A percentile compares a stretch with the other conserved stretches of the same genome.
These are phyloP conservation scores for Penelope pileata DNA, from an alignment of 2,113 vertebrate genomes.

Conservation along the genomic window DNA sequence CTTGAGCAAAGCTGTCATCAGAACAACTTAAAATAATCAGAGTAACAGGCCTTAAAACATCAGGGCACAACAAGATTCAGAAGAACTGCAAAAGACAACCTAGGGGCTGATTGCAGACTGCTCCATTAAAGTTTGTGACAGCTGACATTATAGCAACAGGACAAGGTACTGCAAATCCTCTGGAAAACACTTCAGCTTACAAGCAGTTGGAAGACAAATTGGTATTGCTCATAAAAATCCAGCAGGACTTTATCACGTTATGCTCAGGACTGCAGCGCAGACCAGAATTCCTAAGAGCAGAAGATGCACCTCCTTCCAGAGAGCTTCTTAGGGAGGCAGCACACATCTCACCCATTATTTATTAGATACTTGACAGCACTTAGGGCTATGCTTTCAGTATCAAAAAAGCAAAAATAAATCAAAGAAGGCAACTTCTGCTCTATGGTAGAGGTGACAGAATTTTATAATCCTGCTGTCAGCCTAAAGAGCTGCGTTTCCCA, in stretches of 20 bases:
- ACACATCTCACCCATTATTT: conserved; percentile 53
- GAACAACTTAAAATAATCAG: neutral
- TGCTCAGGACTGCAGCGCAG: neutral
- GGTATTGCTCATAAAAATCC: neutral
- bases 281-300: neutral
- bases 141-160: neutral
- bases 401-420: neutral
- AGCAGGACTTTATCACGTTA: neutral
- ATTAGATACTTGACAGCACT: conserved; percentile 59
- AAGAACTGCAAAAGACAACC: neutral
- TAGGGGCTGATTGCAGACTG: neutral
- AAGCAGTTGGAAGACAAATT: neutral
- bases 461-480: conserved; percentile 54
- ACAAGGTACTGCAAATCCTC: neutral
- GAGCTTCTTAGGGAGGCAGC: neutral
- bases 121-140: neutral
- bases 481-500: conserved; percentile 38
- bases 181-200: neutral
- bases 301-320: neutral
- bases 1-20: neutral
- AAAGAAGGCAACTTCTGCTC: conserved; percentile 30
- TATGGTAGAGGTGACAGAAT: conserved; percentile 40
- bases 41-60: neutral
- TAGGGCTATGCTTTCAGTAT: conserved; percentile 16
- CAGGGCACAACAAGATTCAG: neutral